Evolutionary conservation across 2,888 invertebrate species (phyloP).

Genomic region (Sinohyriopsis cumingii): DNA sequence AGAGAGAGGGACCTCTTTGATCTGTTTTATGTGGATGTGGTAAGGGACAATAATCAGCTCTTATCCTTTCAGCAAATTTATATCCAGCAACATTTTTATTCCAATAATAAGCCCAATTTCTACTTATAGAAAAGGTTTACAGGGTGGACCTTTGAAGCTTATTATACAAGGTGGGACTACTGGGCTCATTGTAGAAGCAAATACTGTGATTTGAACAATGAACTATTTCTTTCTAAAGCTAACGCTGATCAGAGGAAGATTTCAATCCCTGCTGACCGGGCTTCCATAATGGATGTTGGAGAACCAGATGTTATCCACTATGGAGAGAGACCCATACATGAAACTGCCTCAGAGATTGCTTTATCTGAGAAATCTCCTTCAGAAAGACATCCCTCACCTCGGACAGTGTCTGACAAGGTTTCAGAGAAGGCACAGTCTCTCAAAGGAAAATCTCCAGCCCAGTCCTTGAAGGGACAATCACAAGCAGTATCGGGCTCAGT

Average conservation of each 20-base stretch:
- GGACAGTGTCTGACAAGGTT: slow-evolving; percentile 15
- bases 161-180: too few relatives aligned
- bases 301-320: slow-evolving; percentile 55
- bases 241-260: slow-evolving; percentile 15
- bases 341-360: slow-evolving; percentile 22
- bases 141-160: too few relatives aligned
- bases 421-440: slow-evolving; percentile 38
- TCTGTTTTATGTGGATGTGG: too few relatives aligned
- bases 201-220: too few relatives aligned
- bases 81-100: too few relatives aligned
- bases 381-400: slow-evolving; percentile 3
- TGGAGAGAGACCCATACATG: slow-evolving; percentile 22
- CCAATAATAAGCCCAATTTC: too few relatives aligned
- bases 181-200: too few relatives aligned
- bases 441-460: slow-evolving; percentile 26
- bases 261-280: slow-evolving; percentile 54
- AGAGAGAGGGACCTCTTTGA: too few relatives aligned
- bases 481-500: slow-evolving; percentile 26
- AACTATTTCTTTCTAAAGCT: too few relatives aligned
- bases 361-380: slow-evolving; percentile 25
- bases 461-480: slow-evolving; percentile 36
- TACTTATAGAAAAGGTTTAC: too few relatives aligned
- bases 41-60: too few relatives aligned
- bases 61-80: too few relatives aligned
- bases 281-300: slow-evolving; percentile 47